Conservation (phyloP, 2,888 invertebrate genomes). For the Cyclophora punctaria region DNA sequence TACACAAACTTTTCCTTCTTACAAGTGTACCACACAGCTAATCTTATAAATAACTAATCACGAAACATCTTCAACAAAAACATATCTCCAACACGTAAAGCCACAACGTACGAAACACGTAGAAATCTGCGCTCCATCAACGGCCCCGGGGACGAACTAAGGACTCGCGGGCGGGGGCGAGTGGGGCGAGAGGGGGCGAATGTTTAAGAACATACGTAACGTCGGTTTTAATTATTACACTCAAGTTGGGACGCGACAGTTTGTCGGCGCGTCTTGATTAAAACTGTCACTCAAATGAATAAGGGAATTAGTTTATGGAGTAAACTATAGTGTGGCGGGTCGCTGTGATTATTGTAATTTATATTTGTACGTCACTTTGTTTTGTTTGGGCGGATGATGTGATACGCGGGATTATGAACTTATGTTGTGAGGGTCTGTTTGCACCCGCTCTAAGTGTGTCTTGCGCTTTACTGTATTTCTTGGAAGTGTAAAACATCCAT, state of each 20-base stretch:
- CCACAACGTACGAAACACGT: slow-evolving; percentile 10
- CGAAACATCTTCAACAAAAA: too few relatives aligned
- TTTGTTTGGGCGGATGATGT: too few relatives aligned
- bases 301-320: slow-evolving; percentile 1
- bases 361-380: too few relatives aligned
- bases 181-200: slow-evolving; percentile 14
- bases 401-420: too few relatives aligned
- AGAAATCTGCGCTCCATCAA: slow-evolving; percentile 52
- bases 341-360: too few relatives aligned
- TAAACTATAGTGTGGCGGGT: slow-evolving; percentile 3
- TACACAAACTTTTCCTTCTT: too few relatives aligned
- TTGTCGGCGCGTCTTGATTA: slow-evolving; percentile 15
- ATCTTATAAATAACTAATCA: too few relatives aligned
- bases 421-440: too few relatives aligned
- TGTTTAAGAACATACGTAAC: slow-evolving; percentile 9
- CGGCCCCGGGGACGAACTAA: slow-evolving; percentile 17
- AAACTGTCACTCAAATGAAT: slow-evolving; percentile 9
- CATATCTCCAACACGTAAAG: slow-evolving; percentile 4
- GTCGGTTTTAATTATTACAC: slow-evolving; percentile 18
- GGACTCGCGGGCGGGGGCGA: slow-evolving; percentile 10
- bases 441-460: too few relatives aligned
- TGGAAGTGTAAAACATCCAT: too few relatives aligned
- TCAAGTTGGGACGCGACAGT: slow-evolving; percentile 14
- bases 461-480: too few relatives aligned
- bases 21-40: too few relatives aligned